Base-by-base conservation (phyloP, 2,797 vertebrate species). In the Macropus fuliginosus region DNA sequence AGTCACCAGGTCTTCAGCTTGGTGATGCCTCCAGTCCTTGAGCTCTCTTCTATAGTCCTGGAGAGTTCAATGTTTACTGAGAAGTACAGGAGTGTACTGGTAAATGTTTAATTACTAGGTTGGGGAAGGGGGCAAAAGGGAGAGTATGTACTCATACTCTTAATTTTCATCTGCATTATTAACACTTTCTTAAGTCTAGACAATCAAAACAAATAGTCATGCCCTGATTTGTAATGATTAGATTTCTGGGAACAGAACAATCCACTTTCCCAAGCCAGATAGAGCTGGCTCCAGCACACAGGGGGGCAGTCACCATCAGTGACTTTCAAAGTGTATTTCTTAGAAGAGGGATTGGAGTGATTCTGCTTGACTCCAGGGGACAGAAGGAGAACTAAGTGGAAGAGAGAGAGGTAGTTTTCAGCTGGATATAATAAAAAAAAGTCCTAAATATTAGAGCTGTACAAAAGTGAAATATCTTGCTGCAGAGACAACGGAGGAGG, bases 401-500 rank as follows among this genome's bases (percentile, higher is more conserved):
- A 40, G 46, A 56, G 9, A 81, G 31, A 89, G 52, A 90, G 27
- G 90, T 56, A 94, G 52, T 10, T 0, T 91, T 52, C 52, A 93
- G 56, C 56, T 94, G 54, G 81, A 31, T 6, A 5, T 91, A n/a
- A 93, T 29, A 56, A 93, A 87, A 93, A 87, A 66, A 93, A 3
- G 27, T 95, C 50, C 62, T 66, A 91, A 91, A 31, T 59, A 81
- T 66, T 18, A 24, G n/a, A 92, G 16, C 34, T 74, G 74, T 92
- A 92, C 40, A 55, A 92, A 95, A 96, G 91, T 54, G 66, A 31
- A 5, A 89, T 89, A 56, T 87, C 55, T 57, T 66, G 13, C 31
- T n/a, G 74, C 89, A 40, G 50, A 66, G 55, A 93, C n/a, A 74
- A 21, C 31, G 93, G 54, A 95, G 90, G 56, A 56, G 74, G 87